Base-by-base conservation (phyloP, 2,113 vertebrate genomes). In the Eurystomus gularis region DNA sequence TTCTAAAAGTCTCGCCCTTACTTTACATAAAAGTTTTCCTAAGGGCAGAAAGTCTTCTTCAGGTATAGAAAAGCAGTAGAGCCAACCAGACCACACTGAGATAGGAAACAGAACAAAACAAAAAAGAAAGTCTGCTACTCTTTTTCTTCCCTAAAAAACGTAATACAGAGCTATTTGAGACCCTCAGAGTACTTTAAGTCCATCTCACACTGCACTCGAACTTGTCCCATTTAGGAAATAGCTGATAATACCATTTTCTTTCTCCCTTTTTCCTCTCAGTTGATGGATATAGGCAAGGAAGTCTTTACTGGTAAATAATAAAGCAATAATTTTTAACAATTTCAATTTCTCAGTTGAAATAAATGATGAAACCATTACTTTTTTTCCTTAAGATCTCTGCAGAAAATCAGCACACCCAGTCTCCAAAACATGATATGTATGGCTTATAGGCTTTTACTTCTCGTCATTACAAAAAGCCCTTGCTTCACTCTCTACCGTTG, bases 261-360 rank as follows among this genome's bases (percentile, higher is more conserved):
- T 54, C 60, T 57, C 12, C 35, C 12, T 17, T 65, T 80, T 88
- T 25, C 35, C 48, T 70, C 48, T 66, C 57, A 11, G 14, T 20
- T 84, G 61, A 68, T 64, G 33, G 33, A 64, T 71, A 78, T 62
- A 75, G 16, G 37, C 33, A 81, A 84, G 55, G 28, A 79, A 79
- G 17, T 68, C 64, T 79, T 96, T 86, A 91, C 78, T n/a, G 39
- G 48, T 82, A 94, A 83, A 87, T 57, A 90, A 76, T 68, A 86
- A 94, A 85, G 19, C 28, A 54, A 55, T 68, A 81, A 64, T 55
- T 86, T 90, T 75, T 44, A 76, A 76, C 35, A 39, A 64, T 82
- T 71, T 86, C 29, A 46, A 21, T 85, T 91, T 75, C 73, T 75
- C 51, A 24, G 19, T 71, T 64, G 42, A 87, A 96, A 94, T 77